Conservation (phyloP, 2,888 invertebrate genomes). For the Polia nebulosa region DNA sequence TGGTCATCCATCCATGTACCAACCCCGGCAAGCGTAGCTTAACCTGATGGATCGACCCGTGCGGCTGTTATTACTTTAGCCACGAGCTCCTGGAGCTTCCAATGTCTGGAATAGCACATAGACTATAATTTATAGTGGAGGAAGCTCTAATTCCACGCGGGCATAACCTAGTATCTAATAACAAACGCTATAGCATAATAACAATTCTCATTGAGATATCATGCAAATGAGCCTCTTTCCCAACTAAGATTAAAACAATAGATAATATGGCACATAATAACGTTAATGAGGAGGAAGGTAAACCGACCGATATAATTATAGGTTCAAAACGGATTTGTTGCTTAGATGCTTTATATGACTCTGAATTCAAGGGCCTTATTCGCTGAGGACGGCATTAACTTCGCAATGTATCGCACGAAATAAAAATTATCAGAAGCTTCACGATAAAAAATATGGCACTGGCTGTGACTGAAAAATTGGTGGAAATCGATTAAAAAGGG, state of each 20-base stretch:
- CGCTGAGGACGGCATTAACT: constrained; percentile 3
- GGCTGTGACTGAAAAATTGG: neutral
- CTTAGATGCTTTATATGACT: neutral
- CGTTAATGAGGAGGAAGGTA: neutral
- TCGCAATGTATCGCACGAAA: neutral
- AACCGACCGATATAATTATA: neutral
- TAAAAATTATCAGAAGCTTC: constrained; percentile 1
- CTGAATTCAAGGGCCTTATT: constrained; percentile 12
- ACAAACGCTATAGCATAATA: neutral
- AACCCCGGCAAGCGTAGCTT: too few species aligned
- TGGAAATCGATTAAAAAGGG: too few species aligned
- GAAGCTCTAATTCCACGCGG: too few species aligned
- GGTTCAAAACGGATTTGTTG: neutral
- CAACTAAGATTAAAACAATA: constrained; percentile 14
- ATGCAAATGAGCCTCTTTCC: constrained; percentile 15
- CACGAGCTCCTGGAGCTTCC: too few species aligned
- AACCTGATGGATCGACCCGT: too few species aligned
- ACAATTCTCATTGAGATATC: constrained; percentile 14
- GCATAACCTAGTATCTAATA: neutral
- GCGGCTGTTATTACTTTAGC: too few species aligned
- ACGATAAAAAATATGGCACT: neutral
- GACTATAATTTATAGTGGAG: too few species aligned
- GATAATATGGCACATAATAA: constrained; percentile 8
- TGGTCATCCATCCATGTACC: too few species aligned
- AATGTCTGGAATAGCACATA: too few species aligned